Evolutionary conservation across 2,797 vertebrate genomes (phyloP), one percentile per base, ranked within the genome.

Genomic region (Manis pentadactyla): DNA sequence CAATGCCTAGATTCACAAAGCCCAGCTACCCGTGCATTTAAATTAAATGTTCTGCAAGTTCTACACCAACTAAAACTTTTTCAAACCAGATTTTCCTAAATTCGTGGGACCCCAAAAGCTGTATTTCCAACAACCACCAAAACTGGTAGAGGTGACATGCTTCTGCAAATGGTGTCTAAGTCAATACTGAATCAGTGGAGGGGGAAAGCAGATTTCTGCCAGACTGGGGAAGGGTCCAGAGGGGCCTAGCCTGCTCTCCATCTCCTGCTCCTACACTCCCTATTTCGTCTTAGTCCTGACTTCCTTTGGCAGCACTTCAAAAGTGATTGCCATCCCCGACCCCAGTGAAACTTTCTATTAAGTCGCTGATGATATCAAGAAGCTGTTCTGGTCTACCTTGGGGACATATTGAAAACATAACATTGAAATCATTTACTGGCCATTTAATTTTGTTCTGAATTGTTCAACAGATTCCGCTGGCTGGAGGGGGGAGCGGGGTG

Each of bases 391-490:
- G 46, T 57, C 42, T 71, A 82, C 49, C 77, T 6, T 39, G 29
- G 74, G 12, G 23, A 90, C 27, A 25, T 89, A 53, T 37, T 73
- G 39, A 66, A 95, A 90, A 90, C 75, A 66, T n/a, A n/a, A n/a
- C n/a, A n/a, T n/a, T n/a, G n/a, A n/a, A n/a, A n/a, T n/a, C 55
- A 81, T 87, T 89, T 92, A n/a, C 13, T 86, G 82, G 34, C 21
- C 55, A 53, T 66, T 97, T 66, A 14, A 10, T 92, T 87, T 85
- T 94, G 29, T 78, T 92, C 57, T 87, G 31, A 85, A 51, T 87
- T 93, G 27, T 78, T 82, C 57, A 51, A 15, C 51, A 77, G 55
- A 39, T 37, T 89, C 64, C 9, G 13, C 10, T 46, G 46, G 46
- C 46, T 46, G 10, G 46, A 46, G 46, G 10, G 11, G 46, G 10